Base-by-base conservation (phyloP, 2,888 invertebrate genomes). In the Scelioninae gen. 2 region DNA sequence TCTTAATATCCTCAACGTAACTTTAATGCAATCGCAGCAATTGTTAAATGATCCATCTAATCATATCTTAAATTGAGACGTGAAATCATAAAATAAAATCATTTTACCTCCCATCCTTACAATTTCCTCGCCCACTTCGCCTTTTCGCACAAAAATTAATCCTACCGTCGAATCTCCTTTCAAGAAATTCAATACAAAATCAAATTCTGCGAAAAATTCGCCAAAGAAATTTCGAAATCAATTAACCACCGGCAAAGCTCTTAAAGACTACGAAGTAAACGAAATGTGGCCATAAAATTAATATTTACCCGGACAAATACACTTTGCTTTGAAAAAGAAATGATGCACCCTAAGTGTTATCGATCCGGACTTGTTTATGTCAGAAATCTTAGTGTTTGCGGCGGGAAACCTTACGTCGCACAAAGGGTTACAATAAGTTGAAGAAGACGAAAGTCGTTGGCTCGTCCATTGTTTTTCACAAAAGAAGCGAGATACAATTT, bases 391-490 rank as follows among this genome's bases (percentile, higher is more conserved):
- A 19, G 57, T 45, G 35, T 53, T 72, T 53, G 48, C 39, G 46
- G 45, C 16, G 11, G 33, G 64, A 71, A 71, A 35, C 71, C 71
- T 71, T 64, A 60, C 31, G 43, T 50, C 15, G 28, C 55, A 63
- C 63, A 74, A 63, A 74, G 70, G 73, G 73, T 75, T 73, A 74
- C 46, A 64, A 61, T 73, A 75, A 76, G 71, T 63, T 52, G 67
- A 55, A 13, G 39, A 45, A 22, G 22, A 61, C 41, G 53, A 73
- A 65, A 65, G 48, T 61, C 57, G 50, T 57, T 71, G 58, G 39
- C 45, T 65, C 55, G 50, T 67, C 63, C n/a, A 31, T 28, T 61
- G 48, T 61, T 39, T 61, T 48, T 28, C 13, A 15, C n/a, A 33
- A 22, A 60, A 60, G 22, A 57, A 48, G 46, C 15, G n/a, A 31